Conservation (phyloP, 2,797 vertebrate species). For the Carapus acus region DNA sequence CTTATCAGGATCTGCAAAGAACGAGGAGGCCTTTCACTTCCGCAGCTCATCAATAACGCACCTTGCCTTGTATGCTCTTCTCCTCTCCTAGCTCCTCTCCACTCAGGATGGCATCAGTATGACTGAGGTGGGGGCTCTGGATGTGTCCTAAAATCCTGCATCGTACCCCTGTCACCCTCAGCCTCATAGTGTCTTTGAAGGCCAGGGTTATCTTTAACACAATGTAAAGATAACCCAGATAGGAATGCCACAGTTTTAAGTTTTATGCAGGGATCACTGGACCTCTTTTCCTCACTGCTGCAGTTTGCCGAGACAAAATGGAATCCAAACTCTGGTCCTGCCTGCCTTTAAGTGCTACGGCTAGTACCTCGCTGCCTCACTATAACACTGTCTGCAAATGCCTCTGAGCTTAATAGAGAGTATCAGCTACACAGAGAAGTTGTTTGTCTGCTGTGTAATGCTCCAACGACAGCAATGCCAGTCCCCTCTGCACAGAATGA, state of each 20-base stretch:
- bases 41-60: conserved; percentile 75
- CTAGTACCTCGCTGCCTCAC: not conserved
- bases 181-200: conserved; percentile 37
- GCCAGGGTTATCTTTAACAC: not conserved
- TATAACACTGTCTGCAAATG: not conserved
- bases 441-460: not conserved
- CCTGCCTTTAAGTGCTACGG: too few relatives aligned
- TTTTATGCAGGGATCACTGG: not conserved
- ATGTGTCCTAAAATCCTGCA: conserved; percentile 41
- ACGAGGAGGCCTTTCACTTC: conserved; percentile 63
- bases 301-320: not conserved
- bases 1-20: conserved; percentile 63
- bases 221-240: not conserved
- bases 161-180: conserved; percentile 6
- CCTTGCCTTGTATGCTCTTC: conserved; percentile 76
- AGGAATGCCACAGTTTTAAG: too few relatives aligned
- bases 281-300: not conserved
- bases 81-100: conserved; percentile 83
- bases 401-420: not conserved
- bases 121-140: conserved; percentile 85
- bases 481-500: not conserved
- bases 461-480: not conserved
- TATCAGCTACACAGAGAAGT: not conserved
- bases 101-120: conserved; percentile 94
- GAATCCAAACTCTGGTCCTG: too few relatives aligned